Conservation (phyloP, 2,888 invertebrate genomes). For the Nemurella pictetii region DNA sequence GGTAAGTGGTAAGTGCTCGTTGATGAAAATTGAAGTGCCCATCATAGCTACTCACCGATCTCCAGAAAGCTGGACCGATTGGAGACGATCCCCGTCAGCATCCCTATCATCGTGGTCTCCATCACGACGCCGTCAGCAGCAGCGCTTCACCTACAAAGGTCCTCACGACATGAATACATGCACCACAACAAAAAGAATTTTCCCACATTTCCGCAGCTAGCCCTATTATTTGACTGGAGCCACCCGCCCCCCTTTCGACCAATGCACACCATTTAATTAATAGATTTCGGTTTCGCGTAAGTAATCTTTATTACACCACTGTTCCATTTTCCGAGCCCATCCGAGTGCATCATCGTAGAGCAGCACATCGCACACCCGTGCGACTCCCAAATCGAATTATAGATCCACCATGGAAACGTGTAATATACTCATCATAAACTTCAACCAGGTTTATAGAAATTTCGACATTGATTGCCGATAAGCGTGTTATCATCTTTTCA, state of each 20-base stretch:
- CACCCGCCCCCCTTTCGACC: not conserved
- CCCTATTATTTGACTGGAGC: not conserved
- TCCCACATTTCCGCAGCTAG: not conserved
- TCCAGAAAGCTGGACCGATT: too few relatives aligned
- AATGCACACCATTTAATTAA: not conserved
- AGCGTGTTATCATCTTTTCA: conserved; percentile 12
- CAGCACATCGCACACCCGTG: not conserved
- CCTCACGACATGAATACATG: too few relatives aligned
- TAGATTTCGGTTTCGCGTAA: conserved; percentile 25
- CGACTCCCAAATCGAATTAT: not conserved
- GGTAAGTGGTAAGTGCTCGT: too few relatives aligned
- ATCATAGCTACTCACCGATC: too few relatives aligned
- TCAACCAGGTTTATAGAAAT: conserved; percentile 10
- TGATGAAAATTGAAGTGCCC: too few relatives aligned
- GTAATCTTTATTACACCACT: conserved; percentile 6
- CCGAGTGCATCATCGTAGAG: not conserved
- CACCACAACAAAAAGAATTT: not conserved
- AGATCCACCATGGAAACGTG: not conserved
- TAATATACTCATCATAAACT: conserved; percentile 11
- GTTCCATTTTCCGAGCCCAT: not conserved
- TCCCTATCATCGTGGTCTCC: not conserved
- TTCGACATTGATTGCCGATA: conserved; percentile 12
- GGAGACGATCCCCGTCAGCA: not conserved
- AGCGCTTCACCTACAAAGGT: too few relatives aligned
- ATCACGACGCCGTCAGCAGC: not conserved